Percentiles rank a stretch among this genome's conserved stretches.
phyloP scores from a whole-genome alignment of 2,888 invertebrate genomes.

The Coelinius sp. region DNA sequence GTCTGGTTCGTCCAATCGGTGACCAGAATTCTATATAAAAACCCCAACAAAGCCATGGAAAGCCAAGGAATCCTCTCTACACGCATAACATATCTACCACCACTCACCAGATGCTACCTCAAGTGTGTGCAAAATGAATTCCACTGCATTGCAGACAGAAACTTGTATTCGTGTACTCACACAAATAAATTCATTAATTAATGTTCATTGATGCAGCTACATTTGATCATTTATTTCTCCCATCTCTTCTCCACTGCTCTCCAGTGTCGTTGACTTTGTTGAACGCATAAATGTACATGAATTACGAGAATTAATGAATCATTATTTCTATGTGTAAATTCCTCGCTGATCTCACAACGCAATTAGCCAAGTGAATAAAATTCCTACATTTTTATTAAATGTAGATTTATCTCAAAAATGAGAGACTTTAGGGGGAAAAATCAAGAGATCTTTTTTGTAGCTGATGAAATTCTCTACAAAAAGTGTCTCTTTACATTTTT shows the following conservation, averaged over 20 bases:
- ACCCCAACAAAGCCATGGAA: not conserved
- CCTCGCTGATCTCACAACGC: not conserved
- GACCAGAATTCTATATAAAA: slow-evolving; percentile 1
- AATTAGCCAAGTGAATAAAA: too few species aligned
- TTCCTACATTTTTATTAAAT: too few species aligned
- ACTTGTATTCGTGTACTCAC: slow-evolving; percentile 7
- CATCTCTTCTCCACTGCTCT: not conserved
- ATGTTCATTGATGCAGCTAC: not conserved
- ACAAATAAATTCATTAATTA: not conserved
- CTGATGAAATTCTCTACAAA: too few species aligned
- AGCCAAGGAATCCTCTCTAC: not conserved
- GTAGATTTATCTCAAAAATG: too few species aligned
- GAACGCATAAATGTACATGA: not conserved
- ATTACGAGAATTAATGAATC: slow-evolving; percentile 50
- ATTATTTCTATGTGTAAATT: slow-evolving; percentile 44
- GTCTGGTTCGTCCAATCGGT: not conserved
- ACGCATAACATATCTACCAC: slow-evolving; percentile 7
- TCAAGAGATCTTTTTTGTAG: too few species aligned
- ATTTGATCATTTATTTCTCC: not conserved
- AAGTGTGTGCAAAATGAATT: slow-evolving; percentile 41
- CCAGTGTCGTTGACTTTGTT: not conserved
- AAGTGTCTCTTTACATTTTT: too few species aligned
- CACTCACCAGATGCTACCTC: not conserved
- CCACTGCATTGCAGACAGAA: slow-evolving; percentile 34
- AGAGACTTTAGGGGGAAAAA: too few species aligned